Conservation (phyloP, 2,888 invertebrate species). For the Pristionchus mayeri region DNA sequence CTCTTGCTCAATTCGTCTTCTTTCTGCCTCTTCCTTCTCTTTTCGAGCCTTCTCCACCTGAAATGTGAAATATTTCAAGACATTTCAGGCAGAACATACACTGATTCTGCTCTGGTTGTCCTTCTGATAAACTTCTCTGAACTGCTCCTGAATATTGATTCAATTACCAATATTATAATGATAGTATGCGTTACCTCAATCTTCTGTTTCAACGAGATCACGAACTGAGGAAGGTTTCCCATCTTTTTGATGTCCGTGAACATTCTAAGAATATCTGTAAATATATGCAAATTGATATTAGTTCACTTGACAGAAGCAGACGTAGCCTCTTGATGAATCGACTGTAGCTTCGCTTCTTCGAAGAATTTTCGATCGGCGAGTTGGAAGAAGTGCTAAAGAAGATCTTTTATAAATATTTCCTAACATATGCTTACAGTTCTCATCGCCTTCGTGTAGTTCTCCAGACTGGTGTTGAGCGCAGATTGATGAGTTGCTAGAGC, state of each 20-base stretch:
- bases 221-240: neutral
- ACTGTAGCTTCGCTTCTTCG: neutral
- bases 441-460: neutral
- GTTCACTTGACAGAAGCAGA: neutral
- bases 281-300: neutral
- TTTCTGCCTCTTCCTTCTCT: slow-evolving; percentile 32
- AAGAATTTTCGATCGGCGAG: slow-evolving; percentile 8
- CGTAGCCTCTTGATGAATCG: neutral
- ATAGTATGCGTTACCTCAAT: neutral
- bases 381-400: neutral
- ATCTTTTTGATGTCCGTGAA: neutral
- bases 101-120: neutral
- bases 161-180: too few species aligned
- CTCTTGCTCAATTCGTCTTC: slow-evolving; percentile 6
- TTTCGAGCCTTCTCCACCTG: neutral
- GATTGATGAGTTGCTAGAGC: neutral
- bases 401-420: neutral
- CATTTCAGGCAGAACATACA: neutral
- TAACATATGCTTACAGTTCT: neutral
- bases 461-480: neutral
- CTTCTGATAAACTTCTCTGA: neutral
- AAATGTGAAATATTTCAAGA: neutral
- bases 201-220: neutral
- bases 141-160: neutral
- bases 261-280: neutral